Conservation (phyloP, 2,113 vertebrate genomes). For the Psettodes erumei region DNA sequence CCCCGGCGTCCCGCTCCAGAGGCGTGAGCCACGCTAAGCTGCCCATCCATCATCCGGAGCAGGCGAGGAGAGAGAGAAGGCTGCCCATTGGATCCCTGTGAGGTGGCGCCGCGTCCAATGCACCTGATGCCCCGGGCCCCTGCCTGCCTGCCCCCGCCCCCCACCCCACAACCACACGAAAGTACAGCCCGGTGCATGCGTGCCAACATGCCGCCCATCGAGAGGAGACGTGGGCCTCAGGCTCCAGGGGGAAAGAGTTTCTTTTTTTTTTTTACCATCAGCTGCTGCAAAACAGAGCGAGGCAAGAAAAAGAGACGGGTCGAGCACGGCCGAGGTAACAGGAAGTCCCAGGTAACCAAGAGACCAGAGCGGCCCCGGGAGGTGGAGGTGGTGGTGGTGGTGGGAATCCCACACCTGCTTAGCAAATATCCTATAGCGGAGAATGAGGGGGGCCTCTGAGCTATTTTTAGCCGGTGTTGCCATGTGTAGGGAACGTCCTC, state of each 20-base stretch:
- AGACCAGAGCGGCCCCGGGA: too few species aligned
- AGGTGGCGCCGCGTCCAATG: not conserved
- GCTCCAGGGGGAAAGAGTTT: too few species aligned
- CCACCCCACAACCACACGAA: not conserved
- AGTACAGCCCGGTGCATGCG: too few species aligned
- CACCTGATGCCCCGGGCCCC: not conserved
- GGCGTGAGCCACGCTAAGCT: constrained; percentile 50
- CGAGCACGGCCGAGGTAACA: not conserved
- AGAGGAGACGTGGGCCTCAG: too few species aligned
- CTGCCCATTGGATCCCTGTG: not conserved
- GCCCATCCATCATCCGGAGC: constrained; percentile 34
- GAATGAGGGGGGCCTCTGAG: constrained; percentile 36
- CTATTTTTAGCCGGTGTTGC: constrained; percentile 78
- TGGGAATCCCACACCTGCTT: constrained; percentile 16
- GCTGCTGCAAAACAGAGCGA: not conserved
- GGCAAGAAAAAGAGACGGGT: not conserved
- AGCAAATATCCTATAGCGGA: constrained; percentile 38
- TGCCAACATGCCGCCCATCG: not conserved
- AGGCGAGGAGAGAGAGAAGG: constrained; percentile 2
- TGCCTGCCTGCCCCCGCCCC: not conserved
- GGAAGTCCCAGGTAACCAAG: not conserved
- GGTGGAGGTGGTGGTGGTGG: not conserved
- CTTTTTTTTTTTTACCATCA: too few species aligned
- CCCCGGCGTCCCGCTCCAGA: constrained; percentile 47
- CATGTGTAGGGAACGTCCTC: constrained; percentile 61